Percentiles rank a stretch among this genome's conserved stretches.
phyloP scores from a whole-genome alignment of 1,140 invertebrate genomes.

The Cydia splendana region DNA sequence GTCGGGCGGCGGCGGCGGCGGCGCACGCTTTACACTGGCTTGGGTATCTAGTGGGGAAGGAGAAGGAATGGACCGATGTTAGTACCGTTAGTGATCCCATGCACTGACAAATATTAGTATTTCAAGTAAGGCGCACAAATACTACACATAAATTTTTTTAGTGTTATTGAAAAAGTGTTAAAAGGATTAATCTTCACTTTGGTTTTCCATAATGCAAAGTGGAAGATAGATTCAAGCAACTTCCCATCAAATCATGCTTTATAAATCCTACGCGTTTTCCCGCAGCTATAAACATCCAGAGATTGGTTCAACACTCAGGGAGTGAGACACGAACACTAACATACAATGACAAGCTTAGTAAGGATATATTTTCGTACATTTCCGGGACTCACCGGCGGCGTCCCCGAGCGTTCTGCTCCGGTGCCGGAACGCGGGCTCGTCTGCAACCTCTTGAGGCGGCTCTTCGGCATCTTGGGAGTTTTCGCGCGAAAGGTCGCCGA shows the following conservation, averaged over 20 bases:
- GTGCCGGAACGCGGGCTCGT: conserved; percentile 85
- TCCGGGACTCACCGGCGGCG: conserved; percentile 82
- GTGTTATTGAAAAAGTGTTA: background rate
- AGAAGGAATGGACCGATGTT: conserved; percentile 18
- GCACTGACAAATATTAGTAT: conserved; percentile 1
- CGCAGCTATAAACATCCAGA: background rate
- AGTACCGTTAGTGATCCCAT: conserved; percentile 24
- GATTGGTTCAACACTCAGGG: conserved; percentile 33
- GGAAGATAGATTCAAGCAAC: background rate
- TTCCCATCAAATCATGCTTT: conserved; percentile 1
- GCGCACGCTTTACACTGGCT: conserved; percentile 48
- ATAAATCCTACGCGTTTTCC: background rate
- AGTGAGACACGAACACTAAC: background rate
- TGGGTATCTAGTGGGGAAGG: conserved; percentile 43
- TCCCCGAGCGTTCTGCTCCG: conserved; percentile 95
- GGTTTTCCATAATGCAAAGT: background rate
- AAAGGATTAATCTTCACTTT: too few species aligned
- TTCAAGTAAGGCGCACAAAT: background rate
- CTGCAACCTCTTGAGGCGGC: conserved; percentile 75
- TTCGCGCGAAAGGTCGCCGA: conserved; percentile 85
- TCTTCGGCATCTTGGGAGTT: conserved; percentile 81
- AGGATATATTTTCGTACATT: background rate
- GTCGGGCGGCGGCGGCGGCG: conserved; percentile 62
- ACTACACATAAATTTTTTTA: background rate
- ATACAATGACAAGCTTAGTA: background rate